Percentiles rank a stretch among this genome's conserved stretches.
phyloP scores from a whole-genome alignment of 2,113 vertebrate genomes.

The Aythya baeri region DNA sequence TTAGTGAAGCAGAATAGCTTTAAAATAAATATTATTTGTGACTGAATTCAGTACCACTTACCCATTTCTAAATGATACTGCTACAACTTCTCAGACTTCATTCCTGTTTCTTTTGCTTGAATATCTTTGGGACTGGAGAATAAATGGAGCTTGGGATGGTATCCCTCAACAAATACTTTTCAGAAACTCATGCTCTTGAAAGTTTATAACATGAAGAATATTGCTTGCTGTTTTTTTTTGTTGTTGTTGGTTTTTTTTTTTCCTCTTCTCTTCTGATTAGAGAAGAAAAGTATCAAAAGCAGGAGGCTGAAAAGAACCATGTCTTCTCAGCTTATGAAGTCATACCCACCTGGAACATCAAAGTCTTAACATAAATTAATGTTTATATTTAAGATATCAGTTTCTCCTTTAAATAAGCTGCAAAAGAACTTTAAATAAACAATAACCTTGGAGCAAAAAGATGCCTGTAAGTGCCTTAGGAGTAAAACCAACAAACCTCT shows the following conservation, averaged over 20 bases:
- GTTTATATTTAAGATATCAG: not conserved
- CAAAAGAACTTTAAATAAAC: not conserved
- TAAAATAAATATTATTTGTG: not conserved
- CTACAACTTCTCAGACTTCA: not conserved
- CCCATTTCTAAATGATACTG: not conserved
- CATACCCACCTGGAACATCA: not conserved
- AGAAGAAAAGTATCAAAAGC: not conserved
- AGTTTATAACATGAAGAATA: not conserved
- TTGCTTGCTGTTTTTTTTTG: not conserved
- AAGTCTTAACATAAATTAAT: not conserved
- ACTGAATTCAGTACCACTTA: not conserved
- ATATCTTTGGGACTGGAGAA: not conserved
- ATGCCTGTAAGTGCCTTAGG: not conserved
- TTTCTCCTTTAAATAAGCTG: not conserved
- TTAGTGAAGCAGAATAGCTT: not conserved
- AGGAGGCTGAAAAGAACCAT: not conserved
- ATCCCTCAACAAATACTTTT: not conserved
- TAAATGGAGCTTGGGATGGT: accelerated
- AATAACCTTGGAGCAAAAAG: not conserved
- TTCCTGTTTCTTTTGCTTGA: not conserved
- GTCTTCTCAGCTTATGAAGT: not conserved
- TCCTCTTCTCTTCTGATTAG: not conserved
- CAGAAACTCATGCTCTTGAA: not conserved
- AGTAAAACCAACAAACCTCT: not conserved
- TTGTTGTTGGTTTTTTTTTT: too few species aligned